Conservation (phyloP, 1,140 invertebrate species). For the Rhopalosiphum maidis region DNA sequence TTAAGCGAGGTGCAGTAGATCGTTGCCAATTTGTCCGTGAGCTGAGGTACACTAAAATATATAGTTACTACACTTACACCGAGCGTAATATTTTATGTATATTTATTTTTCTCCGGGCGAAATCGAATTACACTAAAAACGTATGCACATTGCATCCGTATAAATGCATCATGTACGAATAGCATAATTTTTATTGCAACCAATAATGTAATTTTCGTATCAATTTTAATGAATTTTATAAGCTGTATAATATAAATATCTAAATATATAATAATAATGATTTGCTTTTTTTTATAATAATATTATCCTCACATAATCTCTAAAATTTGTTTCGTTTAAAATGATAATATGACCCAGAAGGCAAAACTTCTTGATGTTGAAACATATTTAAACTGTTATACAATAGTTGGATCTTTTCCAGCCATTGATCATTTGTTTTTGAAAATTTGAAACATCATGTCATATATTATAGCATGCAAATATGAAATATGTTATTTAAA, state of each 20-base stretch:
- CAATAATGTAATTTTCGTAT: not conserved
- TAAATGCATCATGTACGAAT: too few relatives aligned
- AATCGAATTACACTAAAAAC: not conserved
- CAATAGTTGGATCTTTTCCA: not conserved
- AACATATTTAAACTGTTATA: not conserved
- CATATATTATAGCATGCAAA: not conserved
- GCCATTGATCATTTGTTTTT: not conserved
- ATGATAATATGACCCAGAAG: not conserved
- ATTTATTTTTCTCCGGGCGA: too few relatives aligned
- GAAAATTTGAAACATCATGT: not conserved
- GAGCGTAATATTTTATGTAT: too few relatives aligned
- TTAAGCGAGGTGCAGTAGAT: too few relatives aligned
- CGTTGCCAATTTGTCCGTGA: too few relatives aligned
- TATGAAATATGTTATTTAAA: not conserved
- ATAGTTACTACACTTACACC: too few relatives aligned
- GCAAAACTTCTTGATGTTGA: not conserved
- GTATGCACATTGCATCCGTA: not conserved
- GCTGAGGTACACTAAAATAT: too few relatives aligned
- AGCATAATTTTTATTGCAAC: not conserved
- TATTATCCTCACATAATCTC: not conserved
- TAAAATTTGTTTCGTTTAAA: not conserved
- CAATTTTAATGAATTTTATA: not conserved
- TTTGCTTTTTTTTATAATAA: not conserved
- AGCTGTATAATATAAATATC: not conserved
- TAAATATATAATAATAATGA: not conserved